Percentiles rank a stretch among this genome's conserved stretches.
These are phyloP conservation scores for Aspidiotus destructor DNA, from an alignment of 2,888 invertebrate genomes.

Conservation along the genomic window DNA sequence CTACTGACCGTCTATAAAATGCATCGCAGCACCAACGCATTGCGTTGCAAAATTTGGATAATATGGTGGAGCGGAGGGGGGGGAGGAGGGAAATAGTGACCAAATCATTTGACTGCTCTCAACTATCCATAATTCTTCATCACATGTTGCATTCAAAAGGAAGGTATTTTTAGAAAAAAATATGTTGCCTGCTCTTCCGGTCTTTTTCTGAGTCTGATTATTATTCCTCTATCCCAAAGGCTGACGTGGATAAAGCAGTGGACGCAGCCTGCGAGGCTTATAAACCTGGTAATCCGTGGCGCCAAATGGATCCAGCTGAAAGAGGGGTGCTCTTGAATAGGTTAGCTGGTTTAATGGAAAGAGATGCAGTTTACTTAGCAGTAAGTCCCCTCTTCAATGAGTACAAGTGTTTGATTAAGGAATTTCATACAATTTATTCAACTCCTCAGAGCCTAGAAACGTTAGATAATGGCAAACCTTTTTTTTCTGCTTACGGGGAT, in stretches of 20 bases:
- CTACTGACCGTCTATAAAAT: no score
- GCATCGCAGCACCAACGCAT: no score
- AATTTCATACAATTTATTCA: no score
- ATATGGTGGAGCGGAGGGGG: no score
- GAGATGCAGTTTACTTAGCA: constrained; percentile 63
- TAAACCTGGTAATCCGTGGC: constrained; percentile 61
- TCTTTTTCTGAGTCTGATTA: no score
- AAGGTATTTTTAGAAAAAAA: no score
- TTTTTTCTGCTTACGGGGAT: constrained; percentile 46
- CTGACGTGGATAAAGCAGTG: constrained; percentile 70
- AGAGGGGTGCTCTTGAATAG: constrained; percentile 63
- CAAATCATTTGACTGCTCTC: no score
- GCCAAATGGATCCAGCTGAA: constrained; percentile 68
- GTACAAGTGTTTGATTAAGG: background rate
- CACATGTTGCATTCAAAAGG: no score
- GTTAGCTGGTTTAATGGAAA: constrained; percentile 66
- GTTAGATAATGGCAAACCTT: constrained; percentile 71
- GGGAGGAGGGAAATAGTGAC: no score
- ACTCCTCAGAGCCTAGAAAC: constrained; percentile 53
- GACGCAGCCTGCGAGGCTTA: constrained; percentile 70
- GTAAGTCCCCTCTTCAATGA: constrained; percentile 38
- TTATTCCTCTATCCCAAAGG: constrained; percentile 44
- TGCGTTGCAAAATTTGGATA: no score
- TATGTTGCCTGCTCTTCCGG: no score
- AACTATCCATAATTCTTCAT: no score